phyloP scores from a whole-genome alignment of 2,797 vertebrate species.

The Odontamblyopus lacepedii region DNA sequence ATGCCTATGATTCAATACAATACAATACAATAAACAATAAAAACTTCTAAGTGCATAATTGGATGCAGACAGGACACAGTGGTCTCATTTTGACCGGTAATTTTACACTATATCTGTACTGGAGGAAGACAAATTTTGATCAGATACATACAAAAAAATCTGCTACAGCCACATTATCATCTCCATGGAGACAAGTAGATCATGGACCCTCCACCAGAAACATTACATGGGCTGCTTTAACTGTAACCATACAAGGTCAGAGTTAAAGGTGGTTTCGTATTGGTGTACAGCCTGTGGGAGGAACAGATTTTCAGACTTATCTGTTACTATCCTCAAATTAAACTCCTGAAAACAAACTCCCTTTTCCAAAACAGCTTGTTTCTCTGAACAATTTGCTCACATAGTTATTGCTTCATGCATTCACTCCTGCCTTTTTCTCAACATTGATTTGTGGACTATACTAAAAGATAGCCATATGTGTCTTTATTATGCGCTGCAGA shows the following conservation, averaged over 20 bases:
- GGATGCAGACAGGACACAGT: no score
- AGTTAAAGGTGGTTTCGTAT: not conserved
- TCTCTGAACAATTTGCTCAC: not conserved
- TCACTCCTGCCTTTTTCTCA: constrained; percentile 5
- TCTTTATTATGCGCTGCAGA: constrained; percentile 2
- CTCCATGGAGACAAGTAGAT: no score
- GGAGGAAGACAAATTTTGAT: no score
- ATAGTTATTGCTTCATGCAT: not conserved
- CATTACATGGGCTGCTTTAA: no score
- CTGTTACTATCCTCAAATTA: constrained; percentile 3
- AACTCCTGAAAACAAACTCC: constrained; percentile 9
- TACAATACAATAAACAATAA: no score
- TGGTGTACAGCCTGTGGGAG: not conserved
- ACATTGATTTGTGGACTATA: constrained; percentile 7
- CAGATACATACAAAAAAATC: no score
- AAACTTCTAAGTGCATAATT: no score
- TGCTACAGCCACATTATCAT: no score
- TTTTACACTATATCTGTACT: no score
- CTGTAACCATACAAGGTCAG: not conserved
- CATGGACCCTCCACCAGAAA: no score
- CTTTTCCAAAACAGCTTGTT: constrained; percentile 13
- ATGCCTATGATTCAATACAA: no score
- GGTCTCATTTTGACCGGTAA: no score
- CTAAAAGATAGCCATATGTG: not conserved
- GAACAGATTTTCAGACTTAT: constrained; percentile 4